These are phyloP conservation scores for Synergus laeviventris DNA, from an alignment of 2,888 invertebrate genomes.

Conservation along the genomic window DNA sequence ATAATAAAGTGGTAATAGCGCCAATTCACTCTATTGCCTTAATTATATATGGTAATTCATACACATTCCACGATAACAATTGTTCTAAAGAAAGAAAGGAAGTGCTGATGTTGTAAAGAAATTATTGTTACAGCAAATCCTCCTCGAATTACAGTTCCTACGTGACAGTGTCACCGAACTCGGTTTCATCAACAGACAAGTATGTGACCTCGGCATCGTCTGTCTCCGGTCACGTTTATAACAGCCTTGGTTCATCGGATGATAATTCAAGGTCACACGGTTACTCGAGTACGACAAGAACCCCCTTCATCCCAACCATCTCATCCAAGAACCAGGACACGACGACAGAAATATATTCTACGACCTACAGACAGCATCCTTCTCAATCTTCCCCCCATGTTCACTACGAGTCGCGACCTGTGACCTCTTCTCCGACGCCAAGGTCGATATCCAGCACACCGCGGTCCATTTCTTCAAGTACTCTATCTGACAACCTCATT, in stretches of 20 bases:
- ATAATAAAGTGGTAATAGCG: too few relatives aligned
- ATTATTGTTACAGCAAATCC: conserved; percentile 54
- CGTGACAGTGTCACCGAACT: conserved; percentile 70
- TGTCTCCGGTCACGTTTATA: conserved; percentile 67
- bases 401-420: conserved; percentile 47
- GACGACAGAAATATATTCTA: conserved; percentile 65
- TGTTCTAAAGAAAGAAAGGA: too few relatives aligned
- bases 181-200: conserved; percentile 69
- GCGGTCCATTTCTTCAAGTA: conserved; percentile 11
- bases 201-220: conserved; percentile 73
- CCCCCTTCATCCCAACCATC: conserved; percentile 66
- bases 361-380: conserved; percentile 58
- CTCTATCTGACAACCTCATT: conserved; percentile 54
- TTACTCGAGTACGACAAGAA: conserved; percentile 53
- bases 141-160: conserved; percentile 58
- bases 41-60: too few relatives aligned
- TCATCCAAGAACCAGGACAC: conserved; percentile 66
- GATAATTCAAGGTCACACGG: neutral
- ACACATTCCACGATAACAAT: too few relatives aligned
- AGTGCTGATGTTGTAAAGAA: neutral
- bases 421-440: conserved; percentile 53
- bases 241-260: conserved; percentile 58
- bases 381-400: conserved; percentile 55
- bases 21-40: too few relatives aligned
- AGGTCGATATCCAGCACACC: conserved; percentile 55